Evolutionary conservation across 1,140 invertebrate species (phyloP).

Genomic region (Neodiprion virginianus): DNA sequence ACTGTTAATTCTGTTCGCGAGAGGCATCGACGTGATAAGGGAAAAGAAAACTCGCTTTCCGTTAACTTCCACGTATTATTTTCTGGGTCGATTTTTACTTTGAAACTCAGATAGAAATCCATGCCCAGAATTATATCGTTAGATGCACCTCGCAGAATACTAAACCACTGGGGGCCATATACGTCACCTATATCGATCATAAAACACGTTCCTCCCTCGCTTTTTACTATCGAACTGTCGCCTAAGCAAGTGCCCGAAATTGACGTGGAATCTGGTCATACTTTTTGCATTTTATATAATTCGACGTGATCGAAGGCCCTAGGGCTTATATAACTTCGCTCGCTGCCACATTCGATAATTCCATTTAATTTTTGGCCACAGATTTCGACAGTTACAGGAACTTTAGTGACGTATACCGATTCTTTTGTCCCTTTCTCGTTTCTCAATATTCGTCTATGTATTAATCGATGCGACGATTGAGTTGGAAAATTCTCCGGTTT

Average conservation of each 20-base stretch:
- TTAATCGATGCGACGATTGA: constrained; percentile 10
- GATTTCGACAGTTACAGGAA: constrained; percentile 22
- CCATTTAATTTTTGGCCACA: constrained; percentile 23
- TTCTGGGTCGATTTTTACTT: constrained; percentile 2
- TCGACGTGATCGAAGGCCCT: constrained; percentile 13
- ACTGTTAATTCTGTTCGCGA: constrained; percentile 9
- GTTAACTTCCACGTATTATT: constrained; percentile 15
- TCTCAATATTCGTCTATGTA: constrained; percentile 8
- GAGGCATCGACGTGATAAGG: not conserved
- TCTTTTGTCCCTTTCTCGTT: constrained; percentile 5
- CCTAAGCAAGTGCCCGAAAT: constrained; percentile 14
- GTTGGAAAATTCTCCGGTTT: not conserved
- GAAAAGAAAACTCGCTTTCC: constrained; percentile 20
- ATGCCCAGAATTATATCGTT: not conserved
- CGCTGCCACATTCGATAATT: constrained; percentile 29
- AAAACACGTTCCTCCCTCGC: constrained; percentile 16
- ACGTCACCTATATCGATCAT: constrained; percentile 23
- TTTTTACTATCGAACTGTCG: constrained; percentile 14
- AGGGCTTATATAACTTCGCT: constrained; percentile 23
- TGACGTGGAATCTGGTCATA: constrained; percentile 12
- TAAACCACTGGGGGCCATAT: constrained; percentile 4
- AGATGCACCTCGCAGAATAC: not conserved
- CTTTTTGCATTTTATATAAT: constrained; percentile 11
- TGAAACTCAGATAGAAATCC: not conserved
- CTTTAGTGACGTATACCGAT: constrained; percentile 12